phyloP scores from a whole-genome alignment of 2,888 invertebrate species.

The Diadegma fenestrale region DNA sequence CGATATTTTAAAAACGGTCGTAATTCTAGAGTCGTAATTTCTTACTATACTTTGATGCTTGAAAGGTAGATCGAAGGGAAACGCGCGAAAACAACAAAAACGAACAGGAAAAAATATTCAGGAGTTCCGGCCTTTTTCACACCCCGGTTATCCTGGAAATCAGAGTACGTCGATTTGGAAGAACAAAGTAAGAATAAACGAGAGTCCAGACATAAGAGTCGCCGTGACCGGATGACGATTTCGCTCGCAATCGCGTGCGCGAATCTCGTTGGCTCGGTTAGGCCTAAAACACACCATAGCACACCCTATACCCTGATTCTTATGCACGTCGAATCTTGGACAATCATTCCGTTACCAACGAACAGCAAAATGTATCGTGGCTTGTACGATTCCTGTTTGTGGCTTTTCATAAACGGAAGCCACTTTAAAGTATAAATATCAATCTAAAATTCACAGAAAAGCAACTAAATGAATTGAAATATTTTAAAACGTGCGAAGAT shows the following conservation, averaged over 20 bases:
- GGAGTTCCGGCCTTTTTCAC: constrained; percentile 46
- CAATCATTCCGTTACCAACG: constrained; percentile 27
- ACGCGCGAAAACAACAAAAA: neutral
- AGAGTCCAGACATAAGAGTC: constrained; percentile 30
- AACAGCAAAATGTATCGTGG: constrained; percentile 27
- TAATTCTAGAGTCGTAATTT: neutral
- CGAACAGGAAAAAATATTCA: constrained; percentile 37
- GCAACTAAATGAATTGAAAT: neutral
- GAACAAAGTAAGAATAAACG: neutral
- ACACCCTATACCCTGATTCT: neutral
- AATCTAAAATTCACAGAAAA: neutral
- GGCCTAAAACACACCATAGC: constrained; percentile 18
- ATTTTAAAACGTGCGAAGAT: neutral
- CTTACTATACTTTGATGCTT: neutral
- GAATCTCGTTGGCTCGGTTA: constrained; percentile 32
- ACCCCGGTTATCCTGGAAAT: constrained; percentile 3
- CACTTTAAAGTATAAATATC: neutral
- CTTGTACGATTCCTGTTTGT: neutral
- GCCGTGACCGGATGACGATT: constrained; percentile 57
- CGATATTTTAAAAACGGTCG: neutral
- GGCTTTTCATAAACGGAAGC: neutral
- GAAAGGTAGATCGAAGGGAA: neutral
- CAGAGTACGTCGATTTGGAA: neutral
- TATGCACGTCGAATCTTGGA: constrained; percentile 6
- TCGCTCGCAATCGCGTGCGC: constrained; percentile 67